Conservation (phyloP, 1,140 invertebrate genomes). For the Aphis gossypii region DNA sequence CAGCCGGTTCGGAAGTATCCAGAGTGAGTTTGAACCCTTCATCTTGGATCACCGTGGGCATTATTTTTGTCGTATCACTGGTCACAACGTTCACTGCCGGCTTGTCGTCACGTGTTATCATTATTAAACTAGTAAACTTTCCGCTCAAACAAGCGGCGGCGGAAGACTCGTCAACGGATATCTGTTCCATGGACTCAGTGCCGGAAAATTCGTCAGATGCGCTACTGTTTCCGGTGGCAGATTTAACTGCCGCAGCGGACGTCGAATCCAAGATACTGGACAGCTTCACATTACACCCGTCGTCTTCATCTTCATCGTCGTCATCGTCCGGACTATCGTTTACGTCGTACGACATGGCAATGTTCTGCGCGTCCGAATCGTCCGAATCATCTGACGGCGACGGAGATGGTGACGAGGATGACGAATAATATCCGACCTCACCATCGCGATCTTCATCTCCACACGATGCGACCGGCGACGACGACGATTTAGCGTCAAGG, state of each 20-base stretch:
- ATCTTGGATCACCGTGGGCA: conserved; percentile 65
- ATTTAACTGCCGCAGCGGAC: background rate
- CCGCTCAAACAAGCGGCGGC: conserved; percentile 65
- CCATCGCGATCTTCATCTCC: background rate
- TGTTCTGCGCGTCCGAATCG: conserved; percentile 39
- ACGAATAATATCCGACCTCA: conserved; percentile 44
- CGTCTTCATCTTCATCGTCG: conserved; percentile 32
- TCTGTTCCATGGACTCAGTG: conserved; percentile 63
- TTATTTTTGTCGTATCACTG: conserved; percentile 74
- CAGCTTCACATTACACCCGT: conserved; percentile 36
- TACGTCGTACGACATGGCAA: conserved; percentile 52
- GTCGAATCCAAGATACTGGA: conserved; percentile 9
- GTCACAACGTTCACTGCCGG: conserved; percentile 73
- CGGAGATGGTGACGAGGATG: conserved; percentile 34
- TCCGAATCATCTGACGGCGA: conserved; percentile 40
- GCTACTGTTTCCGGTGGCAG: background rate
- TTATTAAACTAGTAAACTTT: conserved; percentile 84
- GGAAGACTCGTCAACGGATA: conserved; percentile 59
- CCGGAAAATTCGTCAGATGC: conserved; percentile 62
- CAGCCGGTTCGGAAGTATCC: conserved; percentile 64
- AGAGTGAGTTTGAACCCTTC: conserved; percentile 65
- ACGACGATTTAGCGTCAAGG: conserved; percentile 4
- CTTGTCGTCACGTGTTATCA: conserved; percentile 71
- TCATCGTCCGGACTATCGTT: conserved; percentile 41
- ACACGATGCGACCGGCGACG: background rate